A percentile compares a stretch with the other conserved stretches of the same genome.
Evolutionary conservation across 2,113 vertebrate species (phyloP).

Genomic region (Tragulus kanchil): DNA sequence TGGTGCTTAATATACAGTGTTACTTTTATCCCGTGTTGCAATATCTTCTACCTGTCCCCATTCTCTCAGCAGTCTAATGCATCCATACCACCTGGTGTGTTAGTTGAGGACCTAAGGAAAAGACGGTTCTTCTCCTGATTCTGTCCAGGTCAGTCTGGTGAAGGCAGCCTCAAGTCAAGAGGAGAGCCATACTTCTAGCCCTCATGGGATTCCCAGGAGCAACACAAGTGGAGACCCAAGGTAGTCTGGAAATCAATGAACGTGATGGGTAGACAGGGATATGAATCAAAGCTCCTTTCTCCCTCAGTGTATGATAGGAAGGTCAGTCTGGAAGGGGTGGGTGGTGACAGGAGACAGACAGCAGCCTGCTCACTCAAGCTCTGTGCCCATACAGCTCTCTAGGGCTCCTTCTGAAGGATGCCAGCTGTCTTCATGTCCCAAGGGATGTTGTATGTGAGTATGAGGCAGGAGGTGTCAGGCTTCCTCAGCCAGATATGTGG

Average conservation of each 20-base stretch:
- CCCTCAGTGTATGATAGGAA: background rate
- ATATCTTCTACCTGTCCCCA: background rate
- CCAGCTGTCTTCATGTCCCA: background rate
- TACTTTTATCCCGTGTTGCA: background rate
- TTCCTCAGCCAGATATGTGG: background rate
- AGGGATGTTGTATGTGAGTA: background rate
- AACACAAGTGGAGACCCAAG: background rate
- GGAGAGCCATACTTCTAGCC: background rate
- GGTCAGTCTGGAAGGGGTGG: background rate
- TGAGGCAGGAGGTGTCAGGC: background rate
- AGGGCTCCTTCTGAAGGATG: background rate
- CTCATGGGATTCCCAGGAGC: background rate
- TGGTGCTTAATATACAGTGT: background rate
- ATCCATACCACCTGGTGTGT: background rate
- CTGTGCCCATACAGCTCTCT: background rate
- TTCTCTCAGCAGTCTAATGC: background rate
- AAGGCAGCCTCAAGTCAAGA: background rate
- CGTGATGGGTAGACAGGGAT: background rate
- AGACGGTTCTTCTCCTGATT: background rate
- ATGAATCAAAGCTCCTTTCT: background rate
- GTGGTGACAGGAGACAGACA: background rate
- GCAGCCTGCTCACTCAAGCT: background rate
- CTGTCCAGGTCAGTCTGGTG: background rate
- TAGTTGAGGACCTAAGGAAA: background rate
- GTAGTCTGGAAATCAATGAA: background rate